Evolutionary conservation across 2,113 vertebrate species (phyloP), one percentile per base, ranked within the genome.

Genomic region (Crypturellus undulatus): DNA sequence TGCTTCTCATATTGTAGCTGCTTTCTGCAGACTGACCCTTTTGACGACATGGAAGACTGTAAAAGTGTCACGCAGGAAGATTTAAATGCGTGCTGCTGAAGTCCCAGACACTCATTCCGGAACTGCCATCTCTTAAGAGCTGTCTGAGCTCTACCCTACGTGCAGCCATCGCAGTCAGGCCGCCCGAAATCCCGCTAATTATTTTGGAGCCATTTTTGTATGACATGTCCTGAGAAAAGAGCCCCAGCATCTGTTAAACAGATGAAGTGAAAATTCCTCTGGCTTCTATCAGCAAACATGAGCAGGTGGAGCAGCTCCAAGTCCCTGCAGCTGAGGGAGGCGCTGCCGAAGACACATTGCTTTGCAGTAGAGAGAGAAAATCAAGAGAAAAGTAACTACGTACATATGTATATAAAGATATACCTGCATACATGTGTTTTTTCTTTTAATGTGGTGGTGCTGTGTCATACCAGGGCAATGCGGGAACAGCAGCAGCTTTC

Each of bases 1-100:
- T 93, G 67, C 92, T 96, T 89, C 76, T 93, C 86, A 87, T 83
- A n/a, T 90, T 92, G 89, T 92, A 89, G 75, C 43, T 82, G 88
- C 64, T 92, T 92, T 96, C 63, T 94, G 76, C 93, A 89, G 93
- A 86, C 81, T 82, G 82, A 51, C 65, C 72, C 73, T 34, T 94
- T 91, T 2, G 45, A 52, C 79, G 93, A 56, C 79, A 79, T 79
- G 59, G 72, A 88, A 85, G 92, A 68, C 94, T 87, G 93, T 94
- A 92, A 90, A 96, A 79, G 79, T 90, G 90, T 91, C 87, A 75
- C 18, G 51, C 36, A 79, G 58, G 63, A 88, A 91, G 87, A 94
- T 96, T 95, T 94, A 80, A 93, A 72, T 91, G 63, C 86, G 51
- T 59, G 59, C 38, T 94, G 22, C 65, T 75, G 63, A 88, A 89